Percentiles rank a stretch among this genome's conserved stretches.
Evolutionary conservation across 1,140 invertebrate species (phyloP).

Genomic region (Psix sp.): DNA sequence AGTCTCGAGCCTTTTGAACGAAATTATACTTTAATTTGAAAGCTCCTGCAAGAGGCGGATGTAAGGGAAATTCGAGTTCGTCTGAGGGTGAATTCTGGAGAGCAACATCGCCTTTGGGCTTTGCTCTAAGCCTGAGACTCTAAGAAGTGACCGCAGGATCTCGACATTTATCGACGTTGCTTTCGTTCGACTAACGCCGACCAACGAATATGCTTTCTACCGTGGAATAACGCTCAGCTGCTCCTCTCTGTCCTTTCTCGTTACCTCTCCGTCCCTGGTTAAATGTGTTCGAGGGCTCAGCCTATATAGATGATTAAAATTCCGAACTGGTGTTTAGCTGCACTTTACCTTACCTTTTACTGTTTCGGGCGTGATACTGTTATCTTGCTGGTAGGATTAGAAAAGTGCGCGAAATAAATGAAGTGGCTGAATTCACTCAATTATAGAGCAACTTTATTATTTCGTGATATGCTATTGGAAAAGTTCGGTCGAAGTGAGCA

Average conservation of each 20-base stretch:
- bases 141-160: constrained; percentile 72
- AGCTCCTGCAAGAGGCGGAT: constrained; percentile 64
- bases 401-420: too few relatives aligned
- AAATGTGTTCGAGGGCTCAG: constrained; percentile 17
- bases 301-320: constrained; percentile 31
- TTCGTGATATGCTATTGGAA: too few relatives aligned
- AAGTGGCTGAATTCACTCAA: too few relatives aligned
- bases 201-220: constrained; percentile 48
- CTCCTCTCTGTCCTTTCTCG: constrained; percentile 1
- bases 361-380: background rate
- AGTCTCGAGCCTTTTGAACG: constrained; percentile 66
- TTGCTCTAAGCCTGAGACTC: constrained; percentile 61
- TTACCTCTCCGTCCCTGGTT: constrained; percentile 2
- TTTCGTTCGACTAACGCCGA: constrained; percentile 64
- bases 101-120: constrained; percentile 70
- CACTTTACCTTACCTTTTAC: too few relatives aligned
- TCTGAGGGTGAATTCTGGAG: constrained; percentile 59
- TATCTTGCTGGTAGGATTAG: too few relatives aligned
- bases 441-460: too few relatives aligned
- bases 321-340: constrained; percentile 3
- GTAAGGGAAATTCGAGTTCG: constrained; percentile 62
- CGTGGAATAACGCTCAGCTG: constrained; percentile 33
- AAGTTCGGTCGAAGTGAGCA: too few relatives aligned
- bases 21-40: constrained; percentile 75
- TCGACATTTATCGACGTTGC: constrained; percentile 72